These are phyloP conservation scores for Micromys minutus DNA, from an alignment of 2,113 vertebrate species.

Conservation along the genomic window DNA sequence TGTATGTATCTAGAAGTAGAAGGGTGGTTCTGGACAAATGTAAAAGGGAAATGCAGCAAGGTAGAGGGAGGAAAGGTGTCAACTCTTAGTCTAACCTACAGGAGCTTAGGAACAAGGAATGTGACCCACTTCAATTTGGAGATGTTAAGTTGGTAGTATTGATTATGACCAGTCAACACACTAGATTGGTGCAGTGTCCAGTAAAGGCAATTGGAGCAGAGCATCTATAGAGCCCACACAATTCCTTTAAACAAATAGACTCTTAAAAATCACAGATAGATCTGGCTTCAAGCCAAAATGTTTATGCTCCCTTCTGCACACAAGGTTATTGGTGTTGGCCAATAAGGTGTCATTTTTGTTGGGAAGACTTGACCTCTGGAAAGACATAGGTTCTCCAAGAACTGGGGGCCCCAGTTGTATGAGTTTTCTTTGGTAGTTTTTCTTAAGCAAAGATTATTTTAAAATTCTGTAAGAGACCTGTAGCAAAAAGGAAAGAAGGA, in stretches of 20 bases:
- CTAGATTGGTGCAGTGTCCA: not conserved
- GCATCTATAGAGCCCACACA: not conserved
- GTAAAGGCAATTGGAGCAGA: not conserved
- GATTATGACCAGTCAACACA: not conserved
- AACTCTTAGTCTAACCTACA: not conserved
- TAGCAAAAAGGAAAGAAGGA: not conserved
- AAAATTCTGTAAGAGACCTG: not conserved
- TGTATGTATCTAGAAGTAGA: no score
- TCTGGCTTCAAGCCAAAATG: not conserved
- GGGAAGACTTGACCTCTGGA: not conserved
- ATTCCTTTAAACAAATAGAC: not conserved
- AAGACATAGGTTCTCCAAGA: not conserved
- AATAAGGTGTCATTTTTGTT: not conserved
- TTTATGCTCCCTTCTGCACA: not conserved
- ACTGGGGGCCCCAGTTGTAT: not conserved
- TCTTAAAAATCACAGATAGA: not conserved
- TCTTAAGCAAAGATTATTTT: not conserved
- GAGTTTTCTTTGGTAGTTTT: not conserved
- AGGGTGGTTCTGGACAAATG: not conserved
- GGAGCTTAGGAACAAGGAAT: not conserved
- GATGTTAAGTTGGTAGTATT: not conserved
- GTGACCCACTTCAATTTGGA: not conserved
- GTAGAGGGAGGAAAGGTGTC: not conserved
- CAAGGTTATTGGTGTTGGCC: not conserved
- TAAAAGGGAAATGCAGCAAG: not conserved